phyloP scores from a whole-genome alignment of 2,113 vertebrate species.

The Rattus rattus region DNA sequence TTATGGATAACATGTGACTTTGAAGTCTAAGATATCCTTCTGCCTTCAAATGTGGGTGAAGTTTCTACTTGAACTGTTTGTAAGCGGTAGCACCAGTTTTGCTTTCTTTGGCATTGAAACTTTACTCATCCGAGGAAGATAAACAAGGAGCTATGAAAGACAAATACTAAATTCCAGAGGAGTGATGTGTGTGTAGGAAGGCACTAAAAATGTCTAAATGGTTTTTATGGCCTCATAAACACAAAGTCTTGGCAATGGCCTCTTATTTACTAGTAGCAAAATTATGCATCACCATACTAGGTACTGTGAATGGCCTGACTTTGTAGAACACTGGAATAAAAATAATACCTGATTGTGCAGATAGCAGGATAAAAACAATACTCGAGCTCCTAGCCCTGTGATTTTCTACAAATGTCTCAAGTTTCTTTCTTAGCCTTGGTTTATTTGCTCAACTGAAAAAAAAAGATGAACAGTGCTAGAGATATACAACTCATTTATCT shows the following conservation, averaged over 20 bases:
- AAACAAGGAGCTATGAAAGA: slow-evolving; percentile 21
- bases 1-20: not conserved
- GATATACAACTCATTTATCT: not conserved
- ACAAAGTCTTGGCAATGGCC: not conserved
- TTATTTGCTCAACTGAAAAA: not conserved
- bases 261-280: slow-evolving; percentile 42
- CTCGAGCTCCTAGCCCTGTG: too few relatives aligned
- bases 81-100: not conserved
- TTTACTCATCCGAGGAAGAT: not conserved
- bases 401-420: not conserved
- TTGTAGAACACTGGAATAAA: not conserved
- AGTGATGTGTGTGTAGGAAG: not conserved
- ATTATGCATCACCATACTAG: not conserved
- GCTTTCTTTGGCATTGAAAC: slow-evolving; percentile 35
- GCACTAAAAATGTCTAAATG: not conserved
- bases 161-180: not conserved
- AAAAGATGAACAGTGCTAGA: not conserved
- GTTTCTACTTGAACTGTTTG: not conserved
- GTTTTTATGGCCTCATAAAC: not conserved
- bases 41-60: not conserved
- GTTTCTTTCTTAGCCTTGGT: not conserved
- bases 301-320: not conserved
- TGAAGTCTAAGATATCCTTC: not conserved
- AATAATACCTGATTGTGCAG: not conserved
- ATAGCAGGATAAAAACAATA: not conserved